Evolutionary conservation across 2,113 vertebrate genomes (phyloP), one percentile per base, ranked within the genome.

Genomic region (Apodemus sylvaticus): DNA sequence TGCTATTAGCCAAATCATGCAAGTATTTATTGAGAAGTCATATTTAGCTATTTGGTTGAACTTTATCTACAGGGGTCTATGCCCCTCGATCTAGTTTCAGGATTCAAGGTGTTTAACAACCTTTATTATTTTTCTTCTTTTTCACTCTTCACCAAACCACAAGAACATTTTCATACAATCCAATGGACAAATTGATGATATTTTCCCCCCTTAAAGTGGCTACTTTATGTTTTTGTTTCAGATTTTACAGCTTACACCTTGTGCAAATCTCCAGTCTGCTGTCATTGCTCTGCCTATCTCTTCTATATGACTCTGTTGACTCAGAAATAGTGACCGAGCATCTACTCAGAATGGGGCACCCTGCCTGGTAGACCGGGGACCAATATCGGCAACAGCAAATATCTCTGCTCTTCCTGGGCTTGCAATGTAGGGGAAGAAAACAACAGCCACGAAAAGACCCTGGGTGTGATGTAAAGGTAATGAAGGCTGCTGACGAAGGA

Each of bases 401-500:
- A 20, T 13, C 39, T 71, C 45, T 39, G 39, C 39, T 55, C 48
- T 34, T 55, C 9, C 0, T 22, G 14, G 58, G 19, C 14, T 34
- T 39, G 6, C 34, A 5, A 1, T 1, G 7, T 0, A 58, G 51
- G 24, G 79, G 39, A 86, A 70, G 17, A 6, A 29, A 73, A 89
- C 22, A 71, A 26, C 58, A 19, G 58, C 20, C 51, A 16, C 12
- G 14, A 19, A 20, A 42, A 2, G 66, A 8, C 26, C 14, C 6
- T 8, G 16, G 1, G 0, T 3, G 1, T 4, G 1, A 10, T 7
- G 22, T n/a, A 22, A 19, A 86, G 36, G 58, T 17, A 74, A 0
- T 3, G 26, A 14, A 24, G 3, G 2, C 31, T 34, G 16, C 0
- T n/a, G 74, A 31, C 19, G 5, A 71, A 58, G 66, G 42, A 26